Evolutionary conservation across 2,113 vertebrate species (phyloP).

Genomic region (Ginglymostoma cirratum): DNA sequence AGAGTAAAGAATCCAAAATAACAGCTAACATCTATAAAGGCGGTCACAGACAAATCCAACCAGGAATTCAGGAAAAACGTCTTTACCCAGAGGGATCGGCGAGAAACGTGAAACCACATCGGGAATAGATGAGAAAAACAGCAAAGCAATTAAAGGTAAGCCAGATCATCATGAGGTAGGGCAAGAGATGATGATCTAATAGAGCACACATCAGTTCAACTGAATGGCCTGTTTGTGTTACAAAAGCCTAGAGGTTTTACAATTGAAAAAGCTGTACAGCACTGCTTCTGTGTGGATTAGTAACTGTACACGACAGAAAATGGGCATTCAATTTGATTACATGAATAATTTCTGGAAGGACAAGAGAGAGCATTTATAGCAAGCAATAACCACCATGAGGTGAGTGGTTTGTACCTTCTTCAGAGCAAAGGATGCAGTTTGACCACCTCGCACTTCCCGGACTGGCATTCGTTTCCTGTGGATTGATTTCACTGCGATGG

Average conservation of each 20-base stretch:
- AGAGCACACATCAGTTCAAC: background rate
- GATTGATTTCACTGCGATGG: slow-evolving; percentile 94
- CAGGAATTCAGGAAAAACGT: background rate
- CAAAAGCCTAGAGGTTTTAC: background rate
- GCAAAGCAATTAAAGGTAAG: no score
- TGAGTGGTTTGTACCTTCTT: slow-evolving; percentile 73
- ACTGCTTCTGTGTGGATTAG: background rate
- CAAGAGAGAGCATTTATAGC: background rate
- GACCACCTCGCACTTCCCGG: slow-evolving; percentile 90
- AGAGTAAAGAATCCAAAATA: background rate
- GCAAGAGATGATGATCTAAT: background rate
- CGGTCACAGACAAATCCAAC: background rate
- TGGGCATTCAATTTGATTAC: background rate
- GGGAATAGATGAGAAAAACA: background rate
- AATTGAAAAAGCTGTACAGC: background rate
- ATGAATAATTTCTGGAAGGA: background rate
- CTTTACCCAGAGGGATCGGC: background rate
- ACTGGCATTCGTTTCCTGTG: slow-evolving; percentile 97
- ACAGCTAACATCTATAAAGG: no score
- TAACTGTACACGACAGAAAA: background rate
- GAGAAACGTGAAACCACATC: background rate
- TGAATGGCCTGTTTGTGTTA: background rate
- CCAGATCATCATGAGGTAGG: background rate
- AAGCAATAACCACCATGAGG: background rate
- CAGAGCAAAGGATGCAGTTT: slow-evolving; percentile 93